Percentiles rank a stretch among this genome's conserved stretches.
These are phyloP conservation scores for Eleutherodactylus coqui DNA, from an alignment of 2,797 vertebrate genomes.

Conservation along the genomic window DNA sequence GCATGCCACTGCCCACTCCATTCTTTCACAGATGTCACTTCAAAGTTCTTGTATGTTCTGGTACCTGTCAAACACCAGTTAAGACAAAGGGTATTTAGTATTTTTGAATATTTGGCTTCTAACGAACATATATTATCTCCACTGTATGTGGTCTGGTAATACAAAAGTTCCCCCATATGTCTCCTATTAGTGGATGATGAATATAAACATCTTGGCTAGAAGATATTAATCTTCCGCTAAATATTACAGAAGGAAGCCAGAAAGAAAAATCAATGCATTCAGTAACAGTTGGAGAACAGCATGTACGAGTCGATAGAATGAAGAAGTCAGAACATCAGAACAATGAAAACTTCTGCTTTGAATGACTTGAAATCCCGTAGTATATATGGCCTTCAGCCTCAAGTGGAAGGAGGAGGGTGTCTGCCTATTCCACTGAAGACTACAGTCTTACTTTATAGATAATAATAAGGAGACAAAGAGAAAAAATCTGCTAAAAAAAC, in stretches of 20 bases:
- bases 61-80: too few relatives aligned
- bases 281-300: conserved; percentile 1
- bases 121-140: too few relatives aligned
- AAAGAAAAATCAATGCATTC: background rate
- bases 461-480: too few relatives aligned
- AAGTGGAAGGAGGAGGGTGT: background rate
- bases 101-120: too few relatives aligned
- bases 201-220: background rate
- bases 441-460: background rate
- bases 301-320: background rate
- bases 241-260: conserved; percentile 1
- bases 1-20: too few relatives aligned
- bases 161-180: too few relatives aligned
- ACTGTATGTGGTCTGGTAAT: too few relatives aligned
- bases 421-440: background rate
- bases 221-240: background rate
- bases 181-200: background rate
- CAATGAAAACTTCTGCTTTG: background rate
- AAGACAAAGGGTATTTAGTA: too few relatives aligned
- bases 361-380: background rate
- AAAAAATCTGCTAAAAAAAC: too few relatives aligned
- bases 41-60: too few relatives aligned
- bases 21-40: too few relatives aligned
- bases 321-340: background rate
- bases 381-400: background rate